These are phyloP conservation scores for Oxytorus armatus DNA, from an alignment of 2,888 invertebrate genomes.

Conservation along the genomic window DNA sequence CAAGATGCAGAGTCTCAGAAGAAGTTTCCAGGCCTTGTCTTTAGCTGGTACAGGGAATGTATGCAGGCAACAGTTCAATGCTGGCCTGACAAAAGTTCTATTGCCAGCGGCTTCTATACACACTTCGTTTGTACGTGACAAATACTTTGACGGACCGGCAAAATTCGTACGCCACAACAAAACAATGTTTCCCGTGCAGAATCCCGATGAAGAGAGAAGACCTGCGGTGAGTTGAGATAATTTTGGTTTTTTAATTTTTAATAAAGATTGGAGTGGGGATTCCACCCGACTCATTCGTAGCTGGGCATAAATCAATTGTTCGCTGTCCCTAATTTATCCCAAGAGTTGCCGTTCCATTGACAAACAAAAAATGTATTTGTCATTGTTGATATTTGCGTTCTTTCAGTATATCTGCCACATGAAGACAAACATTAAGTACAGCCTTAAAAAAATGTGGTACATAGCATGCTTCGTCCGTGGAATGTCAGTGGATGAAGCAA, in stretches of 20 bases:
- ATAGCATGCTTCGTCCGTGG: slow-evolving; percentile 94
- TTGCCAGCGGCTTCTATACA: slow-evolving; percentile 65
- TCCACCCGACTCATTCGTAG: too few relatives aligned
- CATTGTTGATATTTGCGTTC: slow-evolving; percentile 48
- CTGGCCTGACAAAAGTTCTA: slow-evolving; percentile 23
- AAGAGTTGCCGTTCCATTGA: too few relatives aligned
- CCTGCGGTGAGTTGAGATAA: slow-evolving; percentile 93
- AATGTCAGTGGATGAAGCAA: slow-evolving; percentile 96
- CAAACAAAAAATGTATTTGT: too few relatives aligned
- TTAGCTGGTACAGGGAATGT: slow-evolving; percentile 32
- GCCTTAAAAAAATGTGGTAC: slow-evolving; percentile 97
- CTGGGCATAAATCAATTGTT: too few relatives aligned
- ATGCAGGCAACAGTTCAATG: slow-evolving; percentile 39
- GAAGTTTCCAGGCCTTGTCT: slow-evolving; percentile 55
- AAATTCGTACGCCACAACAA: slow-evolving; percentile 90
- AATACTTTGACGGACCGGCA: slow-evolving; percentile 82
- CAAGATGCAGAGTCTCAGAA: slow-evolving; percentile 69
- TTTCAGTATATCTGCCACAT: slow-evolving; percentile 95
- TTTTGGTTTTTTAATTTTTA: too few relatives aligned
- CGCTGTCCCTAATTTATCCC: too few relatives aligned
- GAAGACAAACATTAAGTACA: slow-evolving; percentile 94
- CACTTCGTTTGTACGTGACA: slow-evolving; percentile 57
- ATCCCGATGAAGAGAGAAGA: slow-evolving; percentile 89
- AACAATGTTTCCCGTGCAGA: slow-evolving; percentile 92
- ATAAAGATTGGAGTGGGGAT: too few relatives aligned